Base-by-base conservation (phyloP, 2,888 invertebrate species). In the Lasioglossum villosulum region DNA sequence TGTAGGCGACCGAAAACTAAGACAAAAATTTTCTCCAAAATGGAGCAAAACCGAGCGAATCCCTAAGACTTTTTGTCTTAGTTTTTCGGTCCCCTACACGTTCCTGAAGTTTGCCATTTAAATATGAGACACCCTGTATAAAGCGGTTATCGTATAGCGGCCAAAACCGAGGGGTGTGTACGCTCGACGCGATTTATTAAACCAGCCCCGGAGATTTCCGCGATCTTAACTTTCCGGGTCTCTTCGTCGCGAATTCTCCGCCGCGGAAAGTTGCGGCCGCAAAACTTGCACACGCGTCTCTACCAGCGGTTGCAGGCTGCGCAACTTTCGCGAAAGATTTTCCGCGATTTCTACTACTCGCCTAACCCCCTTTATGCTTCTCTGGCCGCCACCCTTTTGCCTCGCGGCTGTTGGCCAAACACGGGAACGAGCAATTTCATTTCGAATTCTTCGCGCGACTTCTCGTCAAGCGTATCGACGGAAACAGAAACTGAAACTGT, bases 281-380 rank as follows among this genome's bases (percentile, higher is more conserved):
- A 27, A 78, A 85, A 82, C 66, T 88, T 89, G 19, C 16, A 12
- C 77, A 23, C 81, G 48, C n/a, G 74, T 82, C 79, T 82, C 79
- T 42, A 78, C 84, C 37, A 30, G 19, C n/a, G 39, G 63, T 23
- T 75, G 56, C 71, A 45, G 42, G 42, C 75, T 72, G 19, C 70
- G 52, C 27, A 63, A 78, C 66, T 73, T 78, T 63, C 34, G 34
- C n/a, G 19, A 37, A 74, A 79, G n/a, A 34, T 72, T 52, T 70
- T 70, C 45, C 48, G 72, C 42, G 74, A 71, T 56, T 42, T 37
- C 39, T 4, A 19, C 45, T 23, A 23, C 3, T 3, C 16, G 23
- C 23, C 52, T 19, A 16, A 12, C 30, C 48, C 30, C 48, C 37
- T 63, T 16, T 45, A 16, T 14, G 14, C 27, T 12, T 27, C 14